Percentiles rank a stretch among this genome's conserved stretches.
These are phyloP conservation scores for Euproctis similis DNA, from an alignment of 2,888 invertebrate species.

Conservation along the genomic window DNA sequence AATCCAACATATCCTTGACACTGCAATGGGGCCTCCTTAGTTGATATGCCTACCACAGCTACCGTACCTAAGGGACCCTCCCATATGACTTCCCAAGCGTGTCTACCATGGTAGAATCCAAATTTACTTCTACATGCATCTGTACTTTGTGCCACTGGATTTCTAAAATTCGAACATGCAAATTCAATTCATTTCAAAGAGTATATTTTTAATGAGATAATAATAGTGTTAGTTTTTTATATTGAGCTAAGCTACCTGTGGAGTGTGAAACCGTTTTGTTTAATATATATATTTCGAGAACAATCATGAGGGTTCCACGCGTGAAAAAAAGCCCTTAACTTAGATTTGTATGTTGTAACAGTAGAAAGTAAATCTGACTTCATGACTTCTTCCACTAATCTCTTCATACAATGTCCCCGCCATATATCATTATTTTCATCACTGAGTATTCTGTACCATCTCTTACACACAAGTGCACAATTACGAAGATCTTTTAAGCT, in stretches of 20 bases:
- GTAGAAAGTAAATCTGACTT: constrained; percentile 94
- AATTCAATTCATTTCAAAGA: neutral
- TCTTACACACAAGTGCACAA: constrained; percentile 94
- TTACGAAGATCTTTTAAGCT: constrained; percentile 89
- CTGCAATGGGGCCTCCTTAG: constrained; percentile 94
- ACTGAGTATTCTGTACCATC: constrained; percentile 91
- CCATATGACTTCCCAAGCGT: constrained; percentile 99
- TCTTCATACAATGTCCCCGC: constrained; percentile 91
- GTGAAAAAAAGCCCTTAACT: constrained; percentile 93
- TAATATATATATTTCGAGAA: constrained; percentile 96
- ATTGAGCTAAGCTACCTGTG: constrained; percentile 77
- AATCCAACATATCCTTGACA: constrained; percentile 97
- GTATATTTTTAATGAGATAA: neutral
- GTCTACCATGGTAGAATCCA: constrained; percentile 92
- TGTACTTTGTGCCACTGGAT: constrained; percentile 98
- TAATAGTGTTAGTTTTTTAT: neutral
- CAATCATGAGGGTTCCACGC: constrained; percentile 99
- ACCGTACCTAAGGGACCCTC: constrained; percentile 98
- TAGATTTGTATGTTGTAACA: constrained; percentile 93
- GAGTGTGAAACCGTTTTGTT: constrained; percentile 96
- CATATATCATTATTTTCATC: constrained; percentile 97
- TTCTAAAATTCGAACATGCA: no score
- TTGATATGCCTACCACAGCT: constrained; percentile 96
- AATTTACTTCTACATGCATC: constrained; percentile 95
- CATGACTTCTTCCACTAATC: constrained; percentile 88